Conservation (phyloP, 2,113 vertebrate species). For the Tympanuchus pallidicinctus region DNA sequence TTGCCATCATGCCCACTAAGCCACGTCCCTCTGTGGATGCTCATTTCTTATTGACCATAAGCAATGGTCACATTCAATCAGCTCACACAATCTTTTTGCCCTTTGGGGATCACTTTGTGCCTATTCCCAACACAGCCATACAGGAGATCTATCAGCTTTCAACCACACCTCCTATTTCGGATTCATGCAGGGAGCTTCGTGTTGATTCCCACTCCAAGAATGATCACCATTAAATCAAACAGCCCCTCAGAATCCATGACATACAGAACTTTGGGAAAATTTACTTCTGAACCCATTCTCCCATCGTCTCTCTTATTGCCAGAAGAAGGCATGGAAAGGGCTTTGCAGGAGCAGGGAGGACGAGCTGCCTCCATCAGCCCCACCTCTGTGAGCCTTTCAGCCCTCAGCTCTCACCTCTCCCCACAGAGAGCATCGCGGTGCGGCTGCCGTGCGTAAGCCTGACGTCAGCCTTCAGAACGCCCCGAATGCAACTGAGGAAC, state of each 20-base stretch:
- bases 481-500: background rate
- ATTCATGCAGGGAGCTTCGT: background rate
- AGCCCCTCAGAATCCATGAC: background rate
- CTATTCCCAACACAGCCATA: background rate
- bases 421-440: rapidly evolving
- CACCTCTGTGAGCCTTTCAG: background rate
- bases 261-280: background rate
- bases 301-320: background rate
- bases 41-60: background rate
- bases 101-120: background rate
- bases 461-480: slow-evolving; percentile 16
- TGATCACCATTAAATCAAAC: background rate
- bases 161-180: background rate
- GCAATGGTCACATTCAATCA: background rate
- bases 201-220: background rate
- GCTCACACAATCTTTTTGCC: background rate
- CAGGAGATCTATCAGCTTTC: background rate
- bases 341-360: background rate
- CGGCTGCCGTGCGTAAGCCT: background rate
- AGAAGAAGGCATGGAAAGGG: background rate
- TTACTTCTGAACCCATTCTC: background rate
- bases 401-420: background rate
- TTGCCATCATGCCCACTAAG: too few relatives aligned
- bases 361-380: background rate
- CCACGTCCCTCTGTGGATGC: background rate